Conservation (phyloP, 2,888 invertebrate genomes). For the Ochropacha duplaris region DNA sequence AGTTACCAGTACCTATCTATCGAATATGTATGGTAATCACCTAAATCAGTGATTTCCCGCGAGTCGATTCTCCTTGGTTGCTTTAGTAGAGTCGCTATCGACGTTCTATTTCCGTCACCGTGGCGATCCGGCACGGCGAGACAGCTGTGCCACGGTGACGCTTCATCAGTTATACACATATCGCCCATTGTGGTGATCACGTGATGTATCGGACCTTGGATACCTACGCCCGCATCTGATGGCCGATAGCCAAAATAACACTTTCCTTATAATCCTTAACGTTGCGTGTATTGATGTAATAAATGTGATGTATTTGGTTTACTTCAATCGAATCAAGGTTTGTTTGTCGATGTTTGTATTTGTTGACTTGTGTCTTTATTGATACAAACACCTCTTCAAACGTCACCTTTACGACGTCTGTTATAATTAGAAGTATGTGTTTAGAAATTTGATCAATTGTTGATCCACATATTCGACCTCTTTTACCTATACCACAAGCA, state of each 20-base stretch:
- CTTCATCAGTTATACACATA: conserved; percentile 57
- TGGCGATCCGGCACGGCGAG: conserved; percentile 33
- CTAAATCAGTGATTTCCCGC: conserved; percentile 3
- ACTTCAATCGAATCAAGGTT: not conserved
- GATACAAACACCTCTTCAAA: not conserved
- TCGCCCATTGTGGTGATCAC: conserved; percentile 42
- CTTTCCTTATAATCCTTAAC: conserved; percentile 7
- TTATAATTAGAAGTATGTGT: not conserved
- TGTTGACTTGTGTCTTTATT: not conserved
- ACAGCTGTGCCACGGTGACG: conserved; percentile 51
- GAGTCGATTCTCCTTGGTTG: conserved; percentile 25
- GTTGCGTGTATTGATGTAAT: not conserved
- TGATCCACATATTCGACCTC: not conserved
- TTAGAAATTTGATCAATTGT: not conserved
- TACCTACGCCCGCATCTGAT: conserved; percentile 12
- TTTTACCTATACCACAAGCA: not conserved
- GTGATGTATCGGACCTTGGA: conserved; percentile 36
- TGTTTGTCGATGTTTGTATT: not conserved
- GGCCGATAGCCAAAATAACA: conserved; percentile 10
- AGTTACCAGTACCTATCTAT: not conserved
- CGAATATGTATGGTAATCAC: not conserved
- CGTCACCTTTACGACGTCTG: not conserved
- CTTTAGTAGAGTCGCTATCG: conserved; percentile 35
- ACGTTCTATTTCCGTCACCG: conserved; percentile 56
- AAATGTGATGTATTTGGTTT: not conserved